These are phyloP conservation scores for Polymixis flavicincta DNA, from an alignment of 2,888 invertebrate species.

Conservation along the genomic window DNA sequence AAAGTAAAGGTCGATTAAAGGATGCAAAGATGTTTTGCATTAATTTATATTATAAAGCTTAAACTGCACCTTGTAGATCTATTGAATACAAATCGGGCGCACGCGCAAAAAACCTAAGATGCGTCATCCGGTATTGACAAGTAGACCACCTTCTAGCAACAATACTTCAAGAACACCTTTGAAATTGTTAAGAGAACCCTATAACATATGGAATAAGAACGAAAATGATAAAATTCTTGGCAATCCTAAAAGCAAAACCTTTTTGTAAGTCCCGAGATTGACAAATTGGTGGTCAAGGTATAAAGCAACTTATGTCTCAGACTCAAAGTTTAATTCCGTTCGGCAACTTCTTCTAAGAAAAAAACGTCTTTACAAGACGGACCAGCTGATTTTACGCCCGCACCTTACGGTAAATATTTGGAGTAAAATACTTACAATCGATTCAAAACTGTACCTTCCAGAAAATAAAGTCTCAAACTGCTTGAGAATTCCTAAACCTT, in stretches of 20 bases:
- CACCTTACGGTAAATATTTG: slow-evolving; percentile 79
- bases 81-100: slow-evolving; percentile 48
- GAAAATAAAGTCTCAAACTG: slow-evolving; percentile 42
- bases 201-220: slow-evolving; percentile 13
- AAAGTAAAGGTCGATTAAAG: slow-evolving; percentile 22
- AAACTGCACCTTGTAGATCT: slow-evolving; percentile 64
- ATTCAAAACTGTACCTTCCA: slow-evolving; percentile 1
- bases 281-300: not conserved
- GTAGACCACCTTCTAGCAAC: slow-evolving; percentile 50
- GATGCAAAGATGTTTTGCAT: slow-evolving; percentile 38
- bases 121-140: slow-evolving; percentile 63
- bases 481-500: slow-evolving; percentile 34
- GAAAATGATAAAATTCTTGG: slow-evolving; percentile 18
- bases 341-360: slow-evolving; percentile 11
- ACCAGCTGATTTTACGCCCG: slow-evolving; percentile 85
- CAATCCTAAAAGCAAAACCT: slow-evolving; percentile 1
- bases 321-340: slow-evolving; percentile 17
- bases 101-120: slow-evolving; percentile 55
- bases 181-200: slow-evolving; percentile 3
- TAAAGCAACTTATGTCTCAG: slow-evolving; percentile 14
- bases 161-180: not conserved
- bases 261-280: slow-evolving; percentile 22
- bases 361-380: slow-evolving; percentile 57
- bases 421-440: slow-evolving; percentile 63
- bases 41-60: slow-evolving; percentile 42